Evolutionary conservation across 2,888 invertebrate genomes (phyloP), one percentile per base, ranked within the genome.

Genomic region (Idaea dimidiata): DNA sequence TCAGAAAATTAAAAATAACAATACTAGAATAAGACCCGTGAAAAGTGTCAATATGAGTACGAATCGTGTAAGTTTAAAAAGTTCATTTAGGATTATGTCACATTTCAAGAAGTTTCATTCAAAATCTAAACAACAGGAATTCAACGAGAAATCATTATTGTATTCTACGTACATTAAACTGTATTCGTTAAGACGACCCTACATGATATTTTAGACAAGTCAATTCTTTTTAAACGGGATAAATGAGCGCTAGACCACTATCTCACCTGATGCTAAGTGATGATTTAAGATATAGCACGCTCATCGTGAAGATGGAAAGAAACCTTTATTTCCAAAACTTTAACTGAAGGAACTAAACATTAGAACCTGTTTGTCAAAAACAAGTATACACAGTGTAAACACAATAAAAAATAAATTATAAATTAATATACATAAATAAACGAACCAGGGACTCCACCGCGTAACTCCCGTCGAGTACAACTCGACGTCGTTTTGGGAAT

Each of bases 371-470:
- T 1, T 43, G 14, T 43, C 43, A 43, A 8, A 43, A 43, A 43
- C 43, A 43, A 43, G 43, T 8, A n/a, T n/a, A n/a, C n/a, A n/a
- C n/a, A 43, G 43, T 43, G 43, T 43, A 43, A 43, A 43, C 43
- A 14, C 3, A 43, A 43, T 10, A 43, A 57, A 63, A 63, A 58
- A 5, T 6, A 59, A 53, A 33, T 61, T 57, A 5, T 6, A 59
- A 53, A 33, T 61, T 57, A 33, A 18, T 16, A 57, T 24, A 53
- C n/a, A 32, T 33, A 53, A 53, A 61, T 61, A 57, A 61, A 61
- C 57, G 10, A 32, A 32, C 10, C 6, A 32, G 10, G n/a, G n/a
- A n/a, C n/a, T n/a, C n/a, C n/a, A n/a, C n/a, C n/a, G n/a, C n/a
- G n/a, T n/a, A n/a, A n/a, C n/a, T n/a, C n/a, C n/a, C n/a, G n/a